These are phyloP conservation scores for Dissostichus mawsoni DNA, from an alignment of 2,113 vertebrate genomes.

Conservation along the genomic window DNA sequence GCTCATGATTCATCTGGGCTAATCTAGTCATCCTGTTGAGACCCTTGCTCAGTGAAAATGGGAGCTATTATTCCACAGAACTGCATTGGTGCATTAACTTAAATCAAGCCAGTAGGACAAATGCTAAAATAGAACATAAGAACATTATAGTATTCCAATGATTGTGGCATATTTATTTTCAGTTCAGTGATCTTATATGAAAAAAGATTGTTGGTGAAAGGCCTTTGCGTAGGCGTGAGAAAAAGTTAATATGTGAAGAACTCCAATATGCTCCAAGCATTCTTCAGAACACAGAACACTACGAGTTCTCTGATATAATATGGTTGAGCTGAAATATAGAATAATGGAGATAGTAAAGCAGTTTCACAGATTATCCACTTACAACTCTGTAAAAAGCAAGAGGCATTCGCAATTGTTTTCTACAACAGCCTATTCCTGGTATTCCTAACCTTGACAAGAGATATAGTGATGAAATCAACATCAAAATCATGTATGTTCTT, in stretches of 20 bases:
- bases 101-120: slow-evolving; percentile 1
- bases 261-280: background rate
- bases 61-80: slow-evolving; percentile 40
- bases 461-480: too few species aligned
- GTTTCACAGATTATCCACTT: background rate
- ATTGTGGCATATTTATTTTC: slow-evolving; percentile 9
- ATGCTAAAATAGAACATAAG: background rate
- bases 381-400: background rate
- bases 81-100: slow-evolving; percentile 5
- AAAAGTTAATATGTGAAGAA: background rate
- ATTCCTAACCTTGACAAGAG: too few species aligned
- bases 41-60: slow-evolving; percentile 24
- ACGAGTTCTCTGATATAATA: background rate
- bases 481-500: too few species aligned
- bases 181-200: background rate
- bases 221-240: background rate
- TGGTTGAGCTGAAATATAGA: background rate
- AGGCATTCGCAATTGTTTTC: background rate
- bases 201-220: background rate
- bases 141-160: slow-evolving; percentile 2
- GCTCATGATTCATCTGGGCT: slow-evolving; percentile 58
- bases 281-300: background rate
- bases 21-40: slow-evolving; percentile 53
- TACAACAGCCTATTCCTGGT: too few species aligned
- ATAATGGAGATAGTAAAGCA: background rate